These are phyloP conservation scores for Micromussa lordhowensis DNA, from an alignment of 92 coral and sea anemone genomes.

Conservation along the genomic window DNA sequence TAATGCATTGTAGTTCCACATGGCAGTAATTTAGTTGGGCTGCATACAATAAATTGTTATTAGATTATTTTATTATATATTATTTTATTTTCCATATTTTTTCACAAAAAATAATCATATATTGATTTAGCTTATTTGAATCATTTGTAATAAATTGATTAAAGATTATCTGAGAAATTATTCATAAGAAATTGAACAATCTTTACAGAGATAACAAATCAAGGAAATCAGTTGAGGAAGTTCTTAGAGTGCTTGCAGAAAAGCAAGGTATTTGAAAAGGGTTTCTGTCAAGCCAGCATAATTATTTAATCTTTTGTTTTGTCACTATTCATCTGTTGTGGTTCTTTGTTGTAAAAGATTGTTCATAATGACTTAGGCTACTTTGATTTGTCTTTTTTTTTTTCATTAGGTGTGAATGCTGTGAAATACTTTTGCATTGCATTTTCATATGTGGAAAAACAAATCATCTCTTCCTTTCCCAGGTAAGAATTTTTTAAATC, in stretches of 20 bases:
- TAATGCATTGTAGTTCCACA: no score
- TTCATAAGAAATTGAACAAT: neutral
- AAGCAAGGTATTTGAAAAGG: slow-evolving; percentile 73
- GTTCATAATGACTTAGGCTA: neutral
- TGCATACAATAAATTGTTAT: no score
- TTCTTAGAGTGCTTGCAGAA: slow-evolving; percentile 70
- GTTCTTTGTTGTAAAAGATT: neutral
- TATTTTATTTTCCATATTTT: no score
- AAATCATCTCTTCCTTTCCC: slow-evolving; percentile 53
- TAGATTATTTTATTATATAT: no score
- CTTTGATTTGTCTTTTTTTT: neutral
- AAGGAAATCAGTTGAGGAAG: slow-evolving; percentile 80
- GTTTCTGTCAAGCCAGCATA: neutral
- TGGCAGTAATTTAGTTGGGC: no score
- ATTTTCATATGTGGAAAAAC: slow-evolving; percentile 75
- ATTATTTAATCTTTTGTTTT: neutral
- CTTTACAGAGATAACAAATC: slow-evolving; percentile 77
- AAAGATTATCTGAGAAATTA: no score
- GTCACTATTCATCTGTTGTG: neutral
- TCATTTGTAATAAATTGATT: no score
- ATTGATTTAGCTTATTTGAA: no score
- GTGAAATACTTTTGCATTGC: slow-evolving; percentile 77
- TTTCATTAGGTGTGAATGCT: slow-evolving; percentile 69
- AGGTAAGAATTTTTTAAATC: slow-evolving; percentile 50
- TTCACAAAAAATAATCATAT: no score